Conservation (phyloP, 2,888 invertebrate genomes). For the Chironomus tentans region DNA sequence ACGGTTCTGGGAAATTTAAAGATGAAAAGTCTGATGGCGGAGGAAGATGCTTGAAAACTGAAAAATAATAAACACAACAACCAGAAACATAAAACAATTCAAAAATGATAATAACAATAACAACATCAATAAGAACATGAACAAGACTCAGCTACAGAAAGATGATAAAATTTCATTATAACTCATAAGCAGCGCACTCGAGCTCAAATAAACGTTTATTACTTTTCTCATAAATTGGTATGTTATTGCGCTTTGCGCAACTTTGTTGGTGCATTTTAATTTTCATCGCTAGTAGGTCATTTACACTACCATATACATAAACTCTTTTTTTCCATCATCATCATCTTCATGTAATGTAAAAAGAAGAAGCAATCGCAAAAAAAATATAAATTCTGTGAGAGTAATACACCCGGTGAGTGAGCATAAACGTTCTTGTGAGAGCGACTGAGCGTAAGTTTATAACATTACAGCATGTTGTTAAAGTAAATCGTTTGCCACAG, state of each 20-base stretch:
- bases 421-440: background rate
- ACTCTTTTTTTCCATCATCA: background rate
- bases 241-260: slow-evolving; percentile 7
- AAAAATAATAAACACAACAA: background rate
- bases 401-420: background rate
- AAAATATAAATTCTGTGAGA: background rate
- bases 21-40: background rate
- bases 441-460: background rate
- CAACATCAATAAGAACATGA: background rate
- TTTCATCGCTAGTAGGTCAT: slow-evolving; percentile 10
- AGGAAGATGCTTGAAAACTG: background rate
- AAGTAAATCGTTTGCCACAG: background rate
- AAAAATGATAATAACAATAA: too few relatives aligned
- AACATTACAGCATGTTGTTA: background rate
- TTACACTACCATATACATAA: background rate
- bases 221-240: slow-evolving; percentile 6
- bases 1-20: background rate
- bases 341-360: background rate
- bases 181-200: slow-evolving; percentile 8
- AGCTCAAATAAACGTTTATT: slow-evolving; percentile 2
- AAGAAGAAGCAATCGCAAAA: background rate
- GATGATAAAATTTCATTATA: slow-evolving; percentile 5
- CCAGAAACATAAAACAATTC: background rate
- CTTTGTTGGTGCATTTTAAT: slow-evolving; percentile 12
- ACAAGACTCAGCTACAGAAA: background rate